These are phyloP conservation scores for Philotrypesis tridentata DNA, from an alignment of 1,140 invertebrate species.

Conservation along the genomic window DNA sequence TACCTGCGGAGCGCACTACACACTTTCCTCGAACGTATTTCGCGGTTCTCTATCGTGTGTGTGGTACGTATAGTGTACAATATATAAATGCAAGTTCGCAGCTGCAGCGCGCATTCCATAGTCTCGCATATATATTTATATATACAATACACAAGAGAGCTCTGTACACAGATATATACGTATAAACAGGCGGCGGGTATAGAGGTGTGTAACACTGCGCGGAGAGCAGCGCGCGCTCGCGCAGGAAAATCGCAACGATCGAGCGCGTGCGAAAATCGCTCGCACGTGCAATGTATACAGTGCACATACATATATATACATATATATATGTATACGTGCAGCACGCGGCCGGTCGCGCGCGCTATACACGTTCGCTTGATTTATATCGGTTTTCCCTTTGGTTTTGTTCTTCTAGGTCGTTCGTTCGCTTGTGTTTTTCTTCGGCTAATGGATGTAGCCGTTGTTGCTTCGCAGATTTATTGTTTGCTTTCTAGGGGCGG, in stretches of 20 bases:
- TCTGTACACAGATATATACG: too few relatives aligned
- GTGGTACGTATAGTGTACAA: too few relatives aligned
- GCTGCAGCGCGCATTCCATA: conserved; percentile 11
- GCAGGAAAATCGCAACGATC: neutral
- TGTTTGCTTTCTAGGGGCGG: neutral
- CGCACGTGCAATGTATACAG: too few relatives aligned
- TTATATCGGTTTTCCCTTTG: neutral
- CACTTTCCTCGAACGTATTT: neutral
- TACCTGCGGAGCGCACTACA: neutral
- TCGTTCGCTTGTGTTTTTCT: neutral
- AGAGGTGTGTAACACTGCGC: too few relatives aligned
- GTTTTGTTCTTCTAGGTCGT: neutral
- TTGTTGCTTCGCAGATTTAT: neutral
- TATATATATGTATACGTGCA: neutral
- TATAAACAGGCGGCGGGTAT: neutral
- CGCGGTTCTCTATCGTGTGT: too few relatives aligned
- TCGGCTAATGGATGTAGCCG: neutral
- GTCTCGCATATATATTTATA: neutral
- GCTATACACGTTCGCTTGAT: neutral
- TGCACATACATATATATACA: neutral
- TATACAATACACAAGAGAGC: too few relatives aligned
- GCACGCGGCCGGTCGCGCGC: too few relatives aligned
- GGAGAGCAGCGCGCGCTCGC: too few relatives aligned
- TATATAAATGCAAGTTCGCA: neutral
- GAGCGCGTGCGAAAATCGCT: conserved; percentile 5